These are phyloP conservation scores for Vombatus ursinus DNA, from an alignment of 2,113 vertebrate species.

Conservation along the genomic window DNA sequence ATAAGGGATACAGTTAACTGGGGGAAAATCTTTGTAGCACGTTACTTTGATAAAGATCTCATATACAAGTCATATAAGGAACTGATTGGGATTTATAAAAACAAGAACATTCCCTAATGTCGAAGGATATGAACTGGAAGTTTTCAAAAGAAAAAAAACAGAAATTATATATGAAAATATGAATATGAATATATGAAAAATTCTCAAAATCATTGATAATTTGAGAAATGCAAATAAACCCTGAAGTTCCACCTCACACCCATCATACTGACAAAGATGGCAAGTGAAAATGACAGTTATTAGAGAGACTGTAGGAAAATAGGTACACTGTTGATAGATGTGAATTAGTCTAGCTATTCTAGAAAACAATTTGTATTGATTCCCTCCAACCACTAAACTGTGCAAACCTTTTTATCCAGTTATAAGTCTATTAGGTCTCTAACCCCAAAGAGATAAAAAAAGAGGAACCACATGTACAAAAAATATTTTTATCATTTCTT, in stretches of 20 bases:
- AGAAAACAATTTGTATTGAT: background rate
- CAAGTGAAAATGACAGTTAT: background rate
- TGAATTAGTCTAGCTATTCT: background rate
- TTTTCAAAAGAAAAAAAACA: background rate
- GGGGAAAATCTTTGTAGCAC: background rate
- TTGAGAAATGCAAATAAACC: background rate
- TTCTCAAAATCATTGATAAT: background rate
- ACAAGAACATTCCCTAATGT: background rate
- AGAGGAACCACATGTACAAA: background rate
- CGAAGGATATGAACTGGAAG: background rate
- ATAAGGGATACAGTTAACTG: background rate
- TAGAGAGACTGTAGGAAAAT: background rate
- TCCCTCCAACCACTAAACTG: background rate
- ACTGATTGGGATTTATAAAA: background rate
- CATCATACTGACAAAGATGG: background rate
- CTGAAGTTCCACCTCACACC: background rate
- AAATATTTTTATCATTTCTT: background rate
- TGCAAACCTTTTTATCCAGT: background rate
- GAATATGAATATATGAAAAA: background rate
- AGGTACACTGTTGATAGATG: background rate
- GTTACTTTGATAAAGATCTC: background rate
- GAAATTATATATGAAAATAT: too few relatives aligned
- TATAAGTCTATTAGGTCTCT: background rate
- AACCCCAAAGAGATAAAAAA: background rate
- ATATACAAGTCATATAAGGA: background rate